Conservation (phyloP, 2,888 invertebrate genomes). For the Agriopis aurantiaria region DNA sequence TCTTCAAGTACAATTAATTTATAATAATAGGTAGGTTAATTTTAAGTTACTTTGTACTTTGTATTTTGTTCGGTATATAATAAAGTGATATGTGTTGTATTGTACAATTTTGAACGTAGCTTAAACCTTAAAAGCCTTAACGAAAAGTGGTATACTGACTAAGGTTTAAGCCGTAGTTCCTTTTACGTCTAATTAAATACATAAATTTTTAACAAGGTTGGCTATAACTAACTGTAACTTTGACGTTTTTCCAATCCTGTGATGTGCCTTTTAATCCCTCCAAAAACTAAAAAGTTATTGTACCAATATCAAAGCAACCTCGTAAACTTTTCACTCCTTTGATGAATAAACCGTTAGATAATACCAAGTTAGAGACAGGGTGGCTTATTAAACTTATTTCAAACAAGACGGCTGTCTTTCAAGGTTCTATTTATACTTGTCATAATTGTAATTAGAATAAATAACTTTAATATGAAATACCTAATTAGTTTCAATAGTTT, state of each 20-base stretch:
- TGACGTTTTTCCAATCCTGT: conserved; percentile 23
- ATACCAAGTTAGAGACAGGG: conserved; percentile 17
- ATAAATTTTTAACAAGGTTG: neutral
- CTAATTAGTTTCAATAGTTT: neutral
- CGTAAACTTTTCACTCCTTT: conserved; percentile 25
- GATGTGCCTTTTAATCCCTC: conserved; percentile 3
- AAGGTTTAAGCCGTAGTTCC: neutral
- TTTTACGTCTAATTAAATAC: no score
- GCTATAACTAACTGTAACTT: neutral
- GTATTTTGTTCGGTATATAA: no score
- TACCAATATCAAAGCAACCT: conserved; percentile 9
- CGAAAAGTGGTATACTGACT: neutral
- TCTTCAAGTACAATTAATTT: no score
- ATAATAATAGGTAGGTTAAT: no score
- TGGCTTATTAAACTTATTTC: conserved; percentile 18
- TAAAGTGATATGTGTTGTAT: no score
- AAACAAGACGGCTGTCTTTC: conserved; percentile 18
- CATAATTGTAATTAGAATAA: neutral
- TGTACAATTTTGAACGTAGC: no score
- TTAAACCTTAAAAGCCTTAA: no score
- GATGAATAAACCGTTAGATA: conserved; percentile 24
- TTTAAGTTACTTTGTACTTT: no score
- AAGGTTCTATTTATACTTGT: conserved; percentile 6
- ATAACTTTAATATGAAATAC: neutral
- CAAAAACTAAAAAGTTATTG: conserved; percentile 12